Evolutionary conservation across 2,797 vertebrate species (phyloP).

Genomic region (Cacajao melanocephalus): DNA sequence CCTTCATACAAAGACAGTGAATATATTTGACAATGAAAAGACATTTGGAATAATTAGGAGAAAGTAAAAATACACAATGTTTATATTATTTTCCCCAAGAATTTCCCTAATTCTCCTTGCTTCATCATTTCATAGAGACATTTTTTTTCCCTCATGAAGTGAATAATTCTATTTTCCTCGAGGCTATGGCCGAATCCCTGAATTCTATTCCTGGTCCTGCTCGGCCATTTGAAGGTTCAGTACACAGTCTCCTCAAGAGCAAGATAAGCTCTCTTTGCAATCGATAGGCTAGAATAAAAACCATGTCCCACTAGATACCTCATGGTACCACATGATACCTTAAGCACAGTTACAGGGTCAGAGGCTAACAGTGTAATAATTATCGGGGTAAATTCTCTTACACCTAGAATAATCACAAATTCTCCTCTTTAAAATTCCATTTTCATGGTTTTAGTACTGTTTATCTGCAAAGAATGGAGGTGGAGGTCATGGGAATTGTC

Average conservation of each 20-base stretch:
- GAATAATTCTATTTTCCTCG: not conserved
- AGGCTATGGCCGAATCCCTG: not conserved
- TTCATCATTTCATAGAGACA: not conserved
- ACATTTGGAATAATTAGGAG: not conserved
- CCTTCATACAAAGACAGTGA: not conserved
- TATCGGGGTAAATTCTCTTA: conserved; percentile 61
- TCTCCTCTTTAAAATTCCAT: conserved; percentile 62
- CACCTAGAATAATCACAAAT: conserved; percentile 56
- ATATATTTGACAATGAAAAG: conserved; percentile 1
- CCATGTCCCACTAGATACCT: conserved; percentile 28
- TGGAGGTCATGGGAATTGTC: conserved; percentile 64
- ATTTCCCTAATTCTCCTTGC: not conserved
- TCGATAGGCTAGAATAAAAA: conserved; percentile 48
- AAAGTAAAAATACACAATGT: not conserved
- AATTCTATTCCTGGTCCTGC: not conserved
- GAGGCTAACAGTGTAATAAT: conserved; percentile 57
- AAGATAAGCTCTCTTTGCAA: conserved; percentile 36
- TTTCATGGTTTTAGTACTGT: conserved; percentile 38
- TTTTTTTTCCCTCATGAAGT: conserved; percentile 2
- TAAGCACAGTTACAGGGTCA: conserved; percentile 18
- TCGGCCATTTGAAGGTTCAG: not conserved
- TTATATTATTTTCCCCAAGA: not conserved
- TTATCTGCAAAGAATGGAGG: conserved; percentile 53
- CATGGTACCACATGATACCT: not conserved
- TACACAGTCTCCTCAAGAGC: not conserved